Evolutionary conservation across 2,797 vertebrate species (phyloP).

Genomic region (Siniperca scherzeri): DNA sequence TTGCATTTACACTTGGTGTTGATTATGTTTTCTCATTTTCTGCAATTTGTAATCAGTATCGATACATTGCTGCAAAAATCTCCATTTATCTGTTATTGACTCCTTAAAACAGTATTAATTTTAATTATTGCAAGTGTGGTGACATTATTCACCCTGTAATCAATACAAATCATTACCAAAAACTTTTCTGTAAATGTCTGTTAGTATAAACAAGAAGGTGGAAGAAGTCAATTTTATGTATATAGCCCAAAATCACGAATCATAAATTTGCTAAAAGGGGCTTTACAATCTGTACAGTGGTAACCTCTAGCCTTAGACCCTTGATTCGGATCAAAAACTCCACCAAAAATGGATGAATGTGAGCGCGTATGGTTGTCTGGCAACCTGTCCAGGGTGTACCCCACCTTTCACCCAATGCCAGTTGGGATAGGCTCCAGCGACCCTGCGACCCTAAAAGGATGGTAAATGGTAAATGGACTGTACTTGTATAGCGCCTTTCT

Average conservation of each 20-base stretch:
- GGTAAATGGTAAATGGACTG: no score
- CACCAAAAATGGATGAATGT: no score
- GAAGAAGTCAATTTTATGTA: background rate
- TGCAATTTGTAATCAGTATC: background rate
- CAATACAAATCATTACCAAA: background rate
- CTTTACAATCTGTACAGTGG: background rate
- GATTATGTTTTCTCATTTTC: background rate
- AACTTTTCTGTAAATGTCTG: background rate
- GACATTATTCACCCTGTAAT: background rate
- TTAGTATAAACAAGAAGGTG: background rate
- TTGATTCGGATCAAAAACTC: no score
- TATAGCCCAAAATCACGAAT: background rate
- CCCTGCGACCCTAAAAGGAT: no score
- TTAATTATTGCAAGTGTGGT: background rate
- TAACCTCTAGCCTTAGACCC: no score
- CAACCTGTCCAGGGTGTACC: no score
- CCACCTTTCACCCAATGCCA: no score
- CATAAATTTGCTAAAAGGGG: background rate
- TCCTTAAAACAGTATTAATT: background rate
- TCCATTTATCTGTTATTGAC: background rate
- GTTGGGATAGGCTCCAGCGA: no score
- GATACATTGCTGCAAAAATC: background rate
- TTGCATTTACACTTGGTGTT: background rate
- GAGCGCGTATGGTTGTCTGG: no score
- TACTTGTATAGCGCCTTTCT: no score